phyloP scores from a whole-genome alignment of 2,888 invertebrate species.

The Mimachlamys varia region DNA sequence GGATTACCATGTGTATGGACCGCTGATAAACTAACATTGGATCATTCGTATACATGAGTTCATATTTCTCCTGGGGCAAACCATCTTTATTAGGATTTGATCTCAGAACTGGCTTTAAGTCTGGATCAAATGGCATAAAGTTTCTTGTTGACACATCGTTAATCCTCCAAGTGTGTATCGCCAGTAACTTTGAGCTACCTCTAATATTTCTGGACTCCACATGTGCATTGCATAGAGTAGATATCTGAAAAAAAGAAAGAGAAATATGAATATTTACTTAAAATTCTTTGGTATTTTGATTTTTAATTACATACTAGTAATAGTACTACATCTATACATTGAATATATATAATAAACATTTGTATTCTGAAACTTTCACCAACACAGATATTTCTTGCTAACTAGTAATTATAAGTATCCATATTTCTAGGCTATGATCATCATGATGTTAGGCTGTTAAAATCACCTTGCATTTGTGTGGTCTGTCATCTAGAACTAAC shows the following conservation, averaged over 20 bases:
- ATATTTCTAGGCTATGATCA: too few species aligned
- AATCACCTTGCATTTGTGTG: too few species aligned
- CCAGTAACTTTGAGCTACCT: background rate
- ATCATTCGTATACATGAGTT: background rate
- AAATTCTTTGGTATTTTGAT: too few species aligned
- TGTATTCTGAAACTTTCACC: too few species aligned
- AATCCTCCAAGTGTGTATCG: background rate
- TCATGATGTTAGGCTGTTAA: too few species aligned
- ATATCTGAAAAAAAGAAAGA: background rate
- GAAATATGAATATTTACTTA: background rate
- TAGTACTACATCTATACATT: too few species aligned
- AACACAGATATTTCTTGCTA: too few species aligned
- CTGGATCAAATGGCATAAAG: background rate
- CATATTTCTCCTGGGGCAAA: background rate
- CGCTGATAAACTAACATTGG: background rate
- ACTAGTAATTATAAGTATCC: too few species aligned
- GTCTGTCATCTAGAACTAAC: too few species aligned
- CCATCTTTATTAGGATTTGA: background rate
- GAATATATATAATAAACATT: too few species aligned
- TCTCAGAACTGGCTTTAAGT: background rate
- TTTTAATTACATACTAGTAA: too few species aligned
- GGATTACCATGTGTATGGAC: background rate
- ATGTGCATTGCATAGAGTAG: background rate
- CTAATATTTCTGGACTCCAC: background rate
- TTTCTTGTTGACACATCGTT: background rate